Base-by-base conservation (phyloP, 2,888 invertebrate species). In the Polydrusus tereticollis region DNA sequence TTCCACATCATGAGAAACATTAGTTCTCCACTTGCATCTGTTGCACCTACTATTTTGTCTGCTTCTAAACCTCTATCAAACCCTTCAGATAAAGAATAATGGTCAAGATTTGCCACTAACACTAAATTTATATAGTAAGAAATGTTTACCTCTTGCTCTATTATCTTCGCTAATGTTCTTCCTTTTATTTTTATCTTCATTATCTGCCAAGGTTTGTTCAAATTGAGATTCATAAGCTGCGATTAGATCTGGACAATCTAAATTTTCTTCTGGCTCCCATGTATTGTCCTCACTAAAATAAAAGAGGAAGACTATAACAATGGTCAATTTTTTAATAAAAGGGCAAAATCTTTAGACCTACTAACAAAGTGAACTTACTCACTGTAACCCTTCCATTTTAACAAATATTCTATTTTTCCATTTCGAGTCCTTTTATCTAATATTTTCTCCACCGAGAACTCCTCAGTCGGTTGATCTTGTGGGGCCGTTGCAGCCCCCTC, bases 1-100 rank as follows among this genome's bases (percentile, higher is more conserved):
- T 87, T 86, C 97, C 97, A 97, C 88, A 96, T 94, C 81, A 97
- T 94, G 23, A 98, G 87, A 83, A 96, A 97, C 89, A 92, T 94
- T 0, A 97, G 88, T 81, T 94, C 93, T 0, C 96, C 96, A 79
- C 91, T 92, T n/a, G 93, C 93, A 81, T 97, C 92, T 16, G 96
- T 96, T 0, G 94, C 96, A 2, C 97, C 97, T 70, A 97, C 91
- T 65, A 97, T 96, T 85, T 92, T 93, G 72, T 96, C 94, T 23
- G 97, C 92, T 73, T 92, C 90, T 7, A 96, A 85, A 0, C 93
- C 75, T 67, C 75, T 55, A 47, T 75, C 73, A 59, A 75, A 75
- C 4, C 74, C 74, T 73, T 41, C 1, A 16, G 16, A 41, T 16
- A 41, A 16, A 8, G 2, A 41, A 14, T 38, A 2, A 38, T 8